Conservation (phyloP, 2,113 vertebrate species). For the Gambusia affinis region DNA sequence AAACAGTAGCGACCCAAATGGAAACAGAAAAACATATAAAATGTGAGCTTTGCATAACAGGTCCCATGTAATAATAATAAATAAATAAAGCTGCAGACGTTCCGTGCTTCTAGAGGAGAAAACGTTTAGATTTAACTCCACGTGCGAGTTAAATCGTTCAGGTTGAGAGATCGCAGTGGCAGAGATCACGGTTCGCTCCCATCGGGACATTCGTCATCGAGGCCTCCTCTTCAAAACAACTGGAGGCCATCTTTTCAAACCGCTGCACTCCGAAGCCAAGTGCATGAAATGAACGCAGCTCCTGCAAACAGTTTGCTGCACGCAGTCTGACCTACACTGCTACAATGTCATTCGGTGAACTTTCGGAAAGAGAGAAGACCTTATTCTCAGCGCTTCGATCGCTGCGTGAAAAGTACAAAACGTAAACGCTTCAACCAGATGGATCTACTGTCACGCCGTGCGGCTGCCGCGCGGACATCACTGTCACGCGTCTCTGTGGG, state of each 20-base stretch:
- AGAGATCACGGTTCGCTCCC: conserved; percentile 34
- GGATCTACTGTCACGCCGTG: conserved; percentile 77
- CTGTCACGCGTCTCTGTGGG: conserved; percentile 62
- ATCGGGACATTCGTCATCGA: conserved; percentile 54
- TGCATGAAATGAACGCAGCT: conserved; percentile 32
- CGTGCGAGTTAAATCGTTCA: not conserved
- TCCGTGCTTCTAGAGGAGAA: not conserved
- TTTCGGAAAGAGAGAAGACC: conserved; percentile 73
- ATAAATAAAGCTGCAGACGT: conserved; percentile 19
- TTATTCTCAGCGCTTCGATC: conserved; percentile 79
- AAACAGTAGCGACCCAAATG: too few species aligned
- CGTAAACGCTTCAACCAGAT: conserved; percentile 70
- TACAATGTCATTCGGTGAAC: conserved; percentile 63
- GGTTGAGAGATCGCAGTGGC: conserved; percentile 28
- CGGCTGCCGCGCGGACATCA: conserved; percentile 52
- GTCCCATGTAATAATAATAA: not conserved
- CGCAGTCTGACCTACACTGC: conserved; percentile 9
- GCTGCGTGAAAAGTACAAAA: conserved; percentile 58
- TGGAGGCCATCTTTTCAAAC: conserved; percentile 61
- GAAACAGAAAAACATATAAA: too few species aligned
- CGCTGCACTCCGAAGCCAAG: conserved; percentile 34
- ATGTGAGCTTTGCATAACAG: too few species aligned
- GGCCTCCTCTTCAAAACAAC: conserved; percentile 69
- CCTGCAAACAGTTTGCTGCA: not conserved
- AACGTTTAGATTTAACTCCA: conserved; percentile 14